Percentiles rank a stretch among this genome's conserved stretches.
Conservation (phyloP, 2,113 vertebrate genomes). For the Tringa solitaria region DNA sequence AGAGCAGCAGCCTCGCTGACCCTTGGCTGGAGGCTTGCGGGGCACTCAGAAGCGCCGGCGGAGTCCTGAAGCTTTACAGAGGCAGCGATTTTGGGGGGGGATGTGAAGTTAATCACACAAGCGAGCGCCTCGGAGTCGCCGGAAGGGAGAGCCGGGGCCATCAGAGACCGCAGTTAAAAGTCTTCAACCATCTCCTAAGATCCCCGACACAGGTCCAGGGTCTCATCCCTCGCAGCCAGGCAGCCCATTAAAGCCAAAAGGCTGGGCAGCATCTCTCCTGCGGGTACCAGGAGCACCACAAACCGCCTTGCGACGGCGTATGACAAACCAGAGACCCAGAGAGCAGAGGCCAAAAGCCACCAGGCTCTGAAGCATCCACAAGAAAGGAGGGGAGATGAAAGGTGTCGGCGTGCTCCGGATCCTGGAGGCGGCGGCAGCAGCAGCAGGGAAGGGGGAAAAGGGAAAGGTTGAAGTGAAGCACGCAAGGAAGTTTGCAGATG, state of each 20-base stretch:
- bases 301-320: not conserved
- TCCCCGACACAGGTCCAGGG: not conserved
- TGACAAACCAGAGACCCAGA: not conserved
- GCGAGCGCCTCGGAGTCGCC: not conserved
- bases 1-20: not conserved
- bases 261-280: not conserved
- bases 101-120: constrained; percentile 55
- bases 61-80: constrained; percentile 1
- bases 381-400: constrained; percentile 39
- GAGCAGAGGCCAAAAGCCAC: constrained; percentile 36
- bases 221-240: not conserved
- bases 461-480: not conserved
- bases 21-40: not conserved
- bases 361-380: not conserved
- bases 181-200: not conserved
- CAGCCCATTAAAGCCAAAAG: not conserved
- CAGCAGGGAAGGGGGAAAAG: not conserved
- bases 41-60: not conserved
- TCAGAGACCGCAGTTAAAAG: not conserved
- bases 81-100: constrained; percentile 43
- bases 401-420: not conserved
- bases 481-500: not conserved
- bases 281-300: fast-evolving
- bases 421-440: not conserved
- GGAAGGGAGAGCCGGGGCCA: not conserved